Evolutionary conservation across 2,113 vertebrate species (phyloP).

Genomic region (Syrmaticus mikado): DNA sequence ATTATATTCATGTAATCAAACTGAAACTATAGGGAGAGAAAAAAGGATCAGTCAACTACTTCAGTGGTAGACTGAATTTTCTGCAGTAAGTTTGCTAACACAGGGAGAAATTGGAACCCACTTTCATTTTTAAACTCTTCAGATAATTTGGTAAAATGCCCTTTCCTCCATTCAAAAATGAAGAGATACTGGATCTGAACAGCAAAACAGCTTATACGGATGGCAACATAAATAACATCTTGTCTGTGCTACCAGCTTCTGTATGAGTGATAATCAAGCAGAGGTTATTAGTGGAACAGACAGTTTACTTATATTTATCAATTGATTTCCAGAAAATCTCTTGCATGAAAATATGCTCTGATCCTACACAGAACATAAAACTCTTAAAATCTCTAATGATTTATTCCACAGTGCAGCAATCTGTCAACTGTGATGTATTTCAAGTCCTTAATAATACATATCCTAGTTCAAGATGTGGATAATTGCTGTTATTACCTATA

Average conservation of each 20-base stretch:
- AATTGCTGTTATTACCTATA: neutral
- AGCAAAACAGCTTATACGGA: neutral
- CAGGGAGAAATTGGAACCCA: neutral
- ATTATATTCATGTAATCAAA: neutral
- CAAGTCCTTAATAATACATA: neutral
- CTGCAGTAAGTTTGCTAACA: neutral
- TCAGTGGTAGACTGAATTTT: neutral
- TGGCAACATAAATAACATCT: neutral
- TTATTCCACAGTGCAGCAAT: neutral
- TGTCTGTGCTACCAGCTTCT: neutral
- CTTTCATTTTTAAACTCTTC: neutral
- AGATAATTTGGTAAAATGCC: neutral
- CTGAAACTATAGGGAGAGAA: neutral
- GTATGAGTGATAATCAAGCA: neutral
- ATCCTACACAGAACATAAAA: neutral
- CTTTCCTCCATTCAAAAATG: neutral
- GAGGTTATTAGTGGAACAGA: neutral
- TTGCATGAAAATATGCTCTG: neutral
- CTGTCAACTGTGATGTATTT: neutral
- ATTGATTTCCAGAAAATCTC: neutral
- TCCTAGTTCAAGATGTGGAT: neutral
- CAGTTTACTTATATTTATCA: neutral
- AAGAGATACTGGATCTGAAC: neutral
- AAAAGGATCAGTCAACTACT: neutral
- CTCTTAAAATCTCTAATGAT: neutral